These are phyloP conservation scores for Graptemys geographica DNA, from an alignment of 2,797 vertebrate genomes.

Conservation along the genomic window DNA sequence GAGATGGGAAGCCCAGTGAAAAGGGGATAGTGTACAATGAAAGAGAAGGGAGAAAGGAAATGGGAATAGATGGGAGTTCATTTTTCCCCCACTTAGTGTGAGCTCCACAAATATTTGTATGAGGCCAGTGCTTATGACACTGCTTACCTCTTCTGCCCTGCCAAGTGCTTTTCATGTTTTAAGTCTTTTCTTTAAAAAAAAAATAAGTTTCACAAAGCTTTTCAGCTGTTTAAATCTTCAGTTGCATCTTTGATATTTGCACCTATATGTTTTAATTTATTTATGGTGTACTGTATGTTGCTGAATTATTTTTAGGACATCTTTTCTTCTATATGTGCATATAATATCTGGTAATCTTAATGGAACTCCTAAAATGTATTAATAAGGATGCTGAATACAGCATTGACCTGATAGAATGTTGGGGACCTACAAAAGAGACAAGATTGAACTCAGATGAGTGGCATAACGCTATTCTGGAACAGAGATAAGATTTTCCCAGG, in stretches of 20 bases:
- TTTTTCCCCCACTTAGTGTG: neutral
- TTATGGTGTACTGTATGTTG: neutral
- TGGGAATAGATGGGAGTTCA: neutral
- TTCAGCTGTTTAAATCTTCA: neutral
- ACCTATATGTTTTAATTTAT: neutral
- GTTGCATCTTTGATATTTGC: neutral
- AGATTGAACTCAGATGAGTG: neutral
- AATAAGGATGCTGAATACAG: neutral
- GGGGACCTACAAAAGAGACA: neutral
- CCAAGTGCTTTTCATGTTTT: neutral
- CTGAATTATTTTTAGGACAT: neutral
- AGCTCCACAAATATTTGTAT: neutral
- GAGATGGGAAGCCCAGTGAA: neutral
- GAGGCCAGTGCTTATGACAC: neutral
- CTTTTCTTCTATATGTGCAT: rapidly evolving
- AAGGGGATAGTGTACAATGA: neutral
- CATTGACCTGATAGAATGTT: neutral
- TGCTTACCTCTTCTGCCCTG: neutral
- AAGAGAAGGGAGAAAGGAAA: neutral
- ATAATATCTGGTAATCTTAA: neutral
- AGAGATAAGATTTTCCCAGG: neutral
- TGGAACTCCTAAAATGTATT: neutral
- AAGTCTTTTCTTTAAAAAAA: neutral
- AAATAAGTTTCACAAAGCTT: neutral
- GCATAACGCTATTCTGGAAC: rapidly evolving